Evolutionary conservation across 2,888 invertebrate species (phyloP).

Genomic region (Schizaphis graminum): DNA sequence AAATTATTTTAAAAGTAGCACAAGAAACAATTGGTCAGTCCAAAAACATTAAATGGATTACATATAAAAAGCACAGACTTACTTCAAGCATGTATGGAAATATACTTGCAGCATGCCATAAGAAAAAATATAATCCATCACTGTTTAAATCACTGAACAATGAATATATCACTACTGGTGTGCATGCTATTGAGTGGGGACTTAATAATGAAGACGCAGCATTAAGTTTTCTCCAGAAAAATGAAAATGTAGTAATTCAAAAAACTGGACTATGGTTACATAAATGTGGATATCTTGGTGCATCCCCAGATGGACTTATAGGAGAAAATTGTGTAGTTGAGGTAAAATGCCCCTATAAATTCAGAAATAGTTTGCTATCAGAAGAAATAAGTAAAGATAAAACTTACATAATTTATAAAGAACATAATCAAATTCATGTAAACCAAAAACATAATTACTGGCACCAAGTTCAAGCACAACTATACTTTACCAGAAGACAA

Average conservation of each 20-base stretch:
- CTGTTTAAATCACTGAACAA: neutral
- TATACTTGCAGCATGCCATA: neutral
- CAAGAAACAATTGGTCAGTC: no score
- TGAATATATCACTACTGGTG: neutral
- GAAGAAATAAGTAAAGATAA: neutral
- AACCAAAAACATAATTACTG: neutral
- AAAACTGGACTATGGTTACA: conserved; percentile 4
- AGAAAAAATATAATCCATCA: neutral
- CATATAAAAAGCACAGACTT: no score
- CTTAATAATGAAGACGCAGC: neutral
- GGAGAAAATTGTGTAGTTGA: neutral
- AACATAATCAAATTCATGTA: neutral
- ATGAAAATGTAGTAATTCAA: neutral
- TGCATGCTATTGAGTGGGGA: neutral
- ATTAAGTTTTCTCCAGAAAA: neutral
- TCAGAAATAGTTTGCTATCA: neutral
- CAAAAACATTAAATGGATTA: no score
- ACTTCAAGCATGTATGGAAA: neutral
- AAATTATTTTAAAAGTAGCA: no score
- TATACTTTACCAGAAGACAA: neutral
- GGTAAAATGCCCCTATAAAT: neutral
- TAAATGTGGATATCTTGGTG: neutral
- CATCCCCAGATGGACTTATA: neutral
- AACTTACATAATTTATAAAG: neutral
- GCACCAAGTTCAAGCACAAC: neutral